These are phyloP conservation scores for Acanthurus leucopareius DNA, from an alignment of 2,797 vertebrate species.

Conservation along the genomic window DNA sequence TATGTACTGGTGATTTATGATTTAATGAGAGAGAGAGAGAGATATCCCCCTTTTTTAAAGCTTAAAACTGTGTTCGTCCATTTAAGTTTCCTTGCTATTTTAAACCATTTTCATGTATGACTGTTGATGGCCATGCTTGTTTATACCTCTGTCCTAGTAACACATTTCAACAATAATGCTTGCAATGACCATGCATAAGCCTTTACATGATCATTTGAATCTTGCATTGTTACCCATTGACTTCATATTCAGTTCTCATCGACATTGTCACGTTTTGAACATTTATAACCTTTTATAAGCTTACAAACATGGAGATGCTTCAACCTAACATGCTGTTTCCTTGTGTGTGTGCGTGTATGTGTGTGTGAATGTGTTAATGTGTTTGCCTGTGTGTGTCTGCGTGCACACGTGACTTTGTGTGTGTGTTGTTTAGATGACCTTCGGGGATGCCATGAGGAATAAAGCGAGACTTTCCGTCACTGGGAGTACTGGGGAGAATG, in stretches of 20 bases:
- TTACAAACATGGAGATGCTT: slow-evolving; percentile 34
- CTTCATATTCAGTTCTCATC: slow-evolving; percentile 79
- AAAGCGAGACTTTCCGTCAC: slow-evolving; percentile 98
- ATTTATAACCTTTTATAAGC: slow-evolving; percentile 70
- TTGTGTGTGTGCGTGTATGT: slow-evolving; percentile 69
- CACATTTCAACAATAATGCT: slow-evolving; percentile 79
- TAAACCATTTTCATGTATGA: slow-evolving; percentile 87
- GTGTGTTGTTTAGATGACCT: slow-evolving; percentile 91
- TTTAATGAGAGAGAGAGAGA: slow-evolving; percentile 82
- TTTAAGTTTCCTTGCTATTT: slow-evolving; percentile 85
- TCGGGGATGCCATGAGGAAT: slow-evolving; percentile 96
- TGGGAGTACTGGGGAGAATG: slow-evolving; percentile 99
- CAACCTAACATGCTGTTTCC: slow-evolving; percentile 60
- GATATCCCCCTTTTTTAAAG: slow-evolving; percentile 72
- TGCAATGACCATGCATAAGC: slow-evolving; percentile 81
- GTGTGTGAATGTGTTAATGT: slow-evolving; percentile 40
- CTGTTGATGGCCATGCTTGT: slow-evolving; percentile 84
- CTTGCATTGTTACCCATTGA: slow-evolving; percentile 68
- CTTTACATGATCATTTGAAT: slow-evolving; percentile 75
- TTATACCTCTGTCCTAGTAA: slow-evolving; percentile 77
- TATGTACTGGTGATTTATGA: slow-evolving; percentile 90
- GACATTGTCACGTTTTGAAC: slow-evolving; percentile 78
- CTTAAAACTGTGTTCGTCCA: slow-evolving; percentile 79
- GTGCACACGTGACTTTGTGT: slow-evolving; percentile 45
- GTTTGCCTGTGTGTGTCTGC: slow-evolving; percentile 49